Base-by-base conservation (phyloP, 2,797 vertebrate genomes). In the Cottoperca gobio region DNA sequence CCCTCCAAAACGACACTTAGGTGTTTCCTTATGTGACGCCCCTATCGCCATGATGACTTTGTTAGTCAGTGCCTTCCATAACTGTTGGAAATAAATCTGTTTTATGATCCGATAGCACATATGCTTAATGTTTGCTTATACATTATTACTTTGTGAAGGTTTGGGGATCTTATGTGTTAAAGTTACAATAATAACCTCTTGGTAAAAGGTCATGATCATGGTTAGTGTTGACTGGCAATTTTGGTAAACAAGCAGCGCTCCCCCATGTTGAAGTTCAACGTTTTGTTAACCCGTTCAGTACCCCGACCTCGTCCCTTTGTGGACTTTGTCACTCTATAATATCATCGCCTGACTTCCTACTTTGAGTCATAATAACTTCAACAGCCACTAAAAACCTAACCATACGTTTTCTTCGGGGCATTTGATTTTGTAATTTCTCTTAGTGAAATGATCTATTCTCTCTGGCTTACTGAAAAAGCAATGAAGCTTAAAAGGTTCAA, bases 301-400 rank as follows among this genome's bases (percentile, higher is more conserved):
- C 5, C 11, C 1, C 0, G 1, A 54, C 2, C 10, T 28, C 1
- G 0, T 52, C 37, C 11, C 6, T 31, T 23, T 19, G 21, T 39
- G 24, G 19, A 31, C 31, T 45, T 12, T 63, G 8, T 33, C 19
- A 1, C 10, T 50, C 11, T 40, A 21, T 17, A 17, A 43, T 23
- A 43, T 6, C 2, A 0, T 54, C n/a, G 40, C 8, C 26, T 23
- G 21, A 45, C 40, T 33, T 52, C 2, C 8, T 26, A 9, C 1
- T 42, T 46, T 45, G 23, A 60, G 7, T 33, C 49, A 45, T 55
- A 46, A 60, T n/a, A n/a, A n/a, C 31, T 58, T 42, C 6, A 16
- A 4, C 1, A n/a, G n/a, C n/a, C n/a, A 14, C 9, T n/a, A n/a
- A n/a, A n/a, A n/a, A n/a, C n/a, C n/a, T n/a, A n/a, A n/a, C n/a